Percentiles rank a stretch among this genome's conserved stretches.
Evolutionary conservation across 2,113 vertebrate genomes (phyloP).

Genomic region (Eulacestoma nigropectus): DNA sequence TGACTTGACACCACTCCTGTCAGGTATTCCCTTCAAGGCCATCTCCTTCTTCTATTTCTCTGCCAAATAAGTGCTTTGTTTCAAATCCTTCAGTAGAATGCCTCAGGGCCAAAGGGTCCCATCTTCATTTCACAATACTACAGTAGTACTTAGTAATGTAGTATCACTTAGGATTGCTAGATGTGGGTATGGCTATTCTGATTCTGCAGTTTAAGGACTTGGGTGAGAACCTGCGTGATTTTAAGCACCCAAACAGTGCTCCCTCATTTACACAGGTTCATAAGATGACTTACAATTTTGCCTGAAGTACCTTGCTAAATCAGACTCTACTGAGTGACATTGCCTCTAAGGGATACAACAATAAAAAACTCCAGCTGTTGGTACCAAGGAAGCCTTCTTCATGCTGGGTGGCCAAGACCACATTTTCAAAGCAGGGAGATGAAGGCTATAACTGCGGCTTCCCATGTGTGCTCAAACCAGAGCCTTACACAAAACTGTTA

Average conservation of each 20-base stretch:
- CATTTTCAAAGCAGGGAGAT: neutral
- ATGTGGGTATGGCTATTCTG: neutral
- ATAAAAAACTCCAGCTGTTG: neutral
- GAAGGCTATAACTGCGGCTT: conserved; percentile 4
- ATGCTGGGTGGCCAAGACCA: neutral
- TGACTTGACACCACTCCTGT: neutral
- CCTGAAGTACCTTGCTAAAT: neutral
- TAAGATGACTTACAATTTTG: neutral
- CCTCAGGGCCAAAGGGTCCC: neutral
- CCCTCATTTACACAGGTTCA: neutral
- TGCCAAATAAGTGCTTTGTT: neutral
- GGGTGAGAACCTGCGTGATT: neutral
- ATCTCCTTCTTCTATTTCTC: neutral
- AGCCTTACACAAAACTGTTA: neutral
- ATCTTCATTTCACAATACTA: neutral
- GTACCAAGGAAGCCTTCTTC: neutral
- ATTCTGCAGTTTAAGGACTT: neutral
- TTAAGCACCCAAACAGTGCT: neutral
- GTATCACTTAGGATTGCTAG: neutral
- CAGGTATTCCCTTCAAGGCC: neutral
- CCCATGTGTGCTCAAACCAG: neutral
- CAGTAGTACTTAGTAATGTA: neutral
- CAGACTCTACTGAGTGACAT: neutral
- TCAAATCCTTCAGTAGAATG: neutral
- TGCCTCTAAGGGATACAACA: neutral